Percentiles rank a stretch among this genome's conserved stretches.
Evolutionary conservation across 2,888 invertebrate genomes (phyloP).

Genomic region (Polyommatus iphigenia): DNA sequence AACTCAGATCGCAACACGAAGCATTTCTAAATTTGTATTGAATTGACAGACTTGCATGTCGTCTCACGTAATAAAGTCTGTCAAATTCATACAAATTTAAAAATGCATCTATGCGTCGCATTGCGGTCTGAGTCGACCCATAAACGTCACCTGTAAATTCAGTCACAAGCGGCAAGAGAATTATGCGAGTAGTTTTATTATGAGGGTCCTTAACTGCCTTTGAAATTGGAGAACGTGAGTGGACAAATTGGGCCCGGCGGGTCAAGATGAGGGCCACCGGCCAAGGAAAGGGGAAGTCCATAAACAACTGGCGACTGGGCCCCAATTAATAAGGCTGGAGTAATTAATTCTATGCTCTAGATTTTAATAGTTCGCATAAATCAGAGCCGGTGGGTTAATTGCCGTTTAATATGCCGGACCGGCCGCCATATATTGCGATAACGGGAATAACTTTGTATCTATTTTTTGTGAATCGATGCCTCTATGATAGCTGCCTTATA

Average conservation of each 20-base stretch:
- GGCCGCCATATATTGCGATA: constrained; percentile 54
- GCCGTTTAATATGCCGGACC: constrained; percentile 76
- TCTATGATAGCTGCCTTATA: not conserved
- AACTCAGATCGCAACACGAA: too few species aligned
- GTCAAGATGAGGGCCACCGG: constrained; percentile 67
- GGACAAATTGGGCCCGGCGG: constrained; percentile 76
- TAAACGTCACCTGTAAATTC: constrained; percentile 15
- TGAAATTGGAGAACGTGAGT: constrained; percentile 74
- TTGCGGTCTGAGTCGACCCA: too few species aligned
- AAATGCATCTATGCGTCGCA: too few species aligned
- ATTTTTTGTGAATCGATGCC: not conserved
- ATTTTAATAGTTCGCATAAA: constrained; percentile 80
- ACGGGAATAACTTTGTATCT: constrained; percentile 6
- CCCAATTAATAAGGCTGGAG: constrained; percentile 79
- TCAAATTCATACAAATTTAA: too few species aligned
- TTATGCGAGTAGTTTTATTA: constrained; percentile 47
- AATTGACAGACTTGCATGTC: too few species aligned
- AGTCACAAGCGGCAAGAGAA: constrained; percentile 6
- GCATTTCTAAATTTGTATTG: too few species aligned
- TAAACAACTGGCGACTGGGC: constrained; percentile 75
- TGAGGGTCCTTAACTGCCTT: constrained; percentile 72
- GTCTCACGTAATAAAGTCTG: too few species aligned
- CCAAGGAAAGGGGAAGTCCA: constrained; percentile 70
- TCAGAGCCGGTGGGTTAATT: constrained; percentile 79
- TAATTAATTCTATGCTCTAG: constrained; percentile 79